These are phyloP conservation scores for Anarsia innoxiella DNA, from an alignment of 2,888 invertebrate genomes.

Conservation along the genomic window DNA sequence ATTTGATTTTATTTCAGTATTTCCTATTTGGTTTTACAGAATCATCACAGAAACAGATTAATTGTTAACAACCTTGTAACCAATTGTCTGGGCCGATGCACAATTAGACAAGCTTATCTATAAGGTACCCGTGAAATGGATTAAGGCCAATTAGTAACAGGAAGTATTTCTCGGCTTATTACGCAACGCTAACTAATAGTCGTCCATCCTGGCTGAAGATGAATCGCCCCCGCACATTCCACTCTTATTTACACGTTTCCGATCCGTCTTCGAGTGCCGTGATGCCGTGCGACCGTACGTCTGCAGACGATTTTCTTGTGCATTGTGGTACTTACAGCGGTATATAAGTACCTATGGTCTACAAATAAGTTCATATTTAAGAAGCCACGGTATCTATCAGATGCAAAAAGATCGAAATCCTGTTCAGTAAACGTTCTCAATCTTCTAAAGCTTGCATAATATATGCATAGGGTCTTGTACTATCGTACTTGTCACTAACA, in stretches of 20 bases:
- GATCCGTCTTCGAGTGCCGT: slow-evolving; percentile 31
- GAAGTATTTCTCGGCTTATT: slow-evolving; percentile 39
- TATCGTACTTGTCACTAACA: slow-evolving; percentile 29
- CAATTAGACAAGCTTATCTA: slow-evolving; percentile 11
- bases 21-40: background rate
- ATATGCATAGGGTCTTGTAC: slow-evolving; percentile 25
- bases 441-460: too few species aligned
- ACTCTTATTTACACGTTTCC: slow-evolving; percentile 35
- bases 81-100: slow-evolving; percentile 7
- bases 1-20: background rate
- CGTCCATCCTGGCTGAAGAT: slow-evolving; percentile 32
- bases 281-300: slow-evolving; percentile 33
- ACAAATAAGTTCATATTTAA: too few species aligned
- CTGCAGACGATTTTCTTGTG: slow-evolving; percentile 29
- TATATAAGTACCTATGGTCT: too few species aligned
- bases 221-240: slow-evolving; percentile 48
- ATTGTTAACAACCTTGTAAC: slow-evolving; percentile 4
- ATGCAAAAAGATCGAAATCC: too few species aligned
- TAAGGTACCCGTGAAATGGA: slow-evolving; percentile 27
- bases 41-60: background rate
- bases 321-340: too few species aligned
- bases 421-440: too few species aligned
- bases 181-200: slow-evolving; percentile 34
- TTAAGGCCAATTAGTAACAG: slow-evolving; percentile 45
- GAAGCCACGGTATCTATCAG: too few species aligned